phyloP scores from a whole-genome alignment of 2,113 vertebrate species.

The Microtus richardsoni region DNA sequence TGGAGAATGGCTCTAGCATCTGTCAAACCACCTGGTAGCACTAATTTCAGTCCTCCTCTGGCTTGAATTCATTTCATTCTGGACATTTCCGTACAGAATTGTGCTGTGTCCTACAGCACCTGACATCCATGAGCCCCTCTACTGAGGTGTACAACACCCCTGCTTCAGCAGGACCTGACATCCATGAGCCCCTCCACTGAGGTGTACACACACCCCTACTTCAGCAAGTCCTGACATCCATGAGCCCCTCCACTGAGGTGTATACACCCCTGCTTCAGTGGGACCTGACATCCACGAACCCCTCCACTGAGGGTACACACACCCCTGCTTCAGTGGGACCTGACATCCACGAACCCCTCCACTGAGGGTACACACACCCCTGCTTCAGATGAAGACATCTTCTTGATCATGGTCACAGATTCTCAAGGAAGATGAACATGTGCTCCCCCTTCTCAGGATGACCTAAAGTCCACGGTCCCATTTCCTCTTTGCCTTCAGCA shows the following conservation, averaged over 20 bases:
- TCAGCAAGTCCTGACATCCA: neutral
- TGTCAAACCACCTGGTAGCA: neutral
- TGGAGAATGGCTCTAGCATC: fast-evolving
- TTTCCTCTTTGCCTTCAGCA: neutral
- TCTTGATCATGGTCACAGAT: neutral
- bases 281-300: neutral
- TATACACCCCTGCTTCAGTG: neutral
- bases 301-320: too few relatives aligned
- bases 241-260: fast-evolving
- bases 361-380: too few relatives aligned
- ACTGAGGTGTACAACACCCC: too few relatives aligned
- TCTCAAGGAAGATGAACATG: neutral
- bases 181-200: neutral
- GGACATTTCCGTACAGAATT: neutral
- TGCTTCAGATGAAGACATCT: neutral
- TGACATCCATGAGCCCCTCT: neutral
- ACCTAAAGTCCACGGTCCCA: neutral
- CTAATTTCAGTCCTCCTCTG: neutral
- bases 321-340: neutral
- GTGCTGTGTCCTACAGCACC: neutral
- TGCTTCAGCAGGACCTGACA: neutral
- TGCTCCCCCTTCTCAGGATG: neutral
- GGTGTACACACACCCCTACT: too few relatives aligned
- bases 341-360: neutral
- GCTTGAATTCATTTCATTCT: neutral